phyloP scores from a whole-genome alignment of 2,797 vertebrate genomes.

The Pipistrellus kuhlii region DNA sequence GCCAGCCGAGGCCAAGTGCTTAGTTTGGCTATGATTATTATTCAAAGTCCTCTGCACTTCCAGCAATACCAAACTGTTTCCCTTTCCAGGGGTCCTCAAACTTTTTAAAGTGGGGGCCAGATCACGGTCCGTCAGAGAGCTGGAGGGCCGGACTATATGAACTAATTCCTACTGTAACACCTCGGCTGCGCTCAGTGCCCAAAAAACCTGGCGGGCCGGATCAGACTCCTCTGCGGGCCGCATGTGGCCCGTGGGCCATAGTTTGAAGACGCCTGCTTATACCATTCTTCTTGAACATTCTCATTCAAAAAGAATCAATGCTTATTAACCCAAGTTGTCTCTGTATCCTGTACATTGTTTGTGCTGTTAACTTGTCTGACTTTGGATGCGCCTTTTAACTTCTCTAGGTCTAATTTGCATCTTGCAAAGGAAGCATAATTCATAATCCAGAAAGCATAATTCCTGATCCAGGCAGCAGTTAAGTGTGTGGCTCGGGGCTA shows the following conservation, averaged over 20 bases:
- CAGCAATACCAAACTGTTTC: not conserved
- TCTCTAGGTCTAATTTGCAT: not conserved
- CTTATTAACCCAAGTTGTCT: not conserved
- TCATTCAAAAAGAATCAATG: not conserved
- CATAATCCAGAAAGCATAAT: not conserved
- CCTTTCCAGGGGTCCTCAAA: too few species aligned
- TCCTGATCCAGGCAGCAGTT: not conserved
- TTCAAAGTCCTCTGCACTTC: not conserved
- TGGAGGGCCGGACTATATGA: too few species aligned
- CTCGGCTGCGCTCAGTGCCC: too few species aligned
- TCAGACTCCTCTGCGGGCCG: too few species aligned
- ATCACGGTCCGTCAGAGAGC: too few species aligned
- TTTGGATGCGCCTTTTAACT: not conserved
- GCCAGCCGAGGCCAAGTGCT: not conserved
- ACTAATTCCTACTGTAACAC: too few species aligned
- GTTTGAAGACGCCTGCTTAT: too few species aligned
- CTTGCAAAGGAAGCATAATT: not conserved
- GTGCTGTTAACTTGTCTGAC: not conserved
- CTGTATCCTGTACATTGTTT: not conserved
- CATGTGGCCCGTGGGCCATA: too few species aligned
- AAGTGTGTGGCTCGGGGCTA: not conserved
- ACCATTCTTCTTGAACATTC: not conserved
- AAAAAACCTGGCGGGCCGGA: too few species aligned
- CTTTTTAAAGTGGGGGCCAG: too few species aligned
- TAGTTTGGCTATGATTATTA: not conserved